These are phyloP conservation scores for Orchesellides sinensis DNA, from an alignment of 2,888 invertebrate species.

Conservation along the genomic window DNA sequence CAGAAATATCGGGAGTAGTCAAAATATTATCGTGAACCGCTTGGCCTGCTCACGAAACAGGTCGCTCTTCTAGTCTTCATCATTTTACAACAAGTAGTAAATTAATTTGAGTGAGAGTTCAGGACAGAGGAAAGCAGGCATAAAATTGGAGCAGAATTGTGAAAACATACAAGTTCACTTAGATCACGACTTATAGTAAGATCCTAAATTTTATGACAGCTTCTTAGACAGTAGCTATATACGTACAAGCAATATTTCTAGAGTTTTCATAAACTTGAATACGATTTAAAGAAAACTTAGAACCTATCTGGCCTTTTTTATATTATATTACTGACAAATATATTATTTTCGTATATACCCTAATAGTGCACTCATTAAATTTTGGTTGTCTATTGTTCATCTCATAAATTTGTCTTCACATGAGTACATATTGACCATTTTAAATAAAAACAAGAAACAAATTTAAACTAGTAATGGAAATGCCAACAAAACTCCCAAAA, in stretches of 20 bases:
- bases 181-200: neutral
- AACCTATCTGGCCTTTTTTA: neutral
- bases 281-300: neutral
- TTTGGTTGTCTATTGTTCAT: neutral
- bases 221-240: neutral
- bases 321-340: slow-evolving; percentile 19
- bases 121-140: slow-evolving; percentile 5
- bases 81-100: slow-evolving; percentile 43
- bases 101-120: slow-evolving; percentile 49
- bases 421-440: slow-evolving; percentile 1
- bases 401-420: neutral
- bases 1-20: slow-evolving; percentile 35
- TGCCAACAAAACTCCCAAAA: no score
- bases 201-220: neutral
- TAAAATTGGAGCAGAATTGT: slow-evolving; percentile 40
- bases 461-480: no score
- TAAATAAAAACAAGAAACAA: no score
- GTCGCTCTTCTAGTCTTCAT: slow-evolving; percentile 24
- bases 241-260: neutral
- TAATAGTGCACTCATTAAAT: neutral
- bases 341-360: slow-evolving; percentile 23
- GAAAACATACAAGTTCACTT: slow-evolving; percentile 45
- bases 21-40: slow-evolving; percentile 60
- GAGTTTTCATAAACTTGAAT: slow-evolving; percentile 15
- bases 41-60: slow-evolving; percentile 11